Evolutionary conservation across 2,888 invertebrate genomes (phyloP).

Genomic region (Ellobium chinense): DNA sequence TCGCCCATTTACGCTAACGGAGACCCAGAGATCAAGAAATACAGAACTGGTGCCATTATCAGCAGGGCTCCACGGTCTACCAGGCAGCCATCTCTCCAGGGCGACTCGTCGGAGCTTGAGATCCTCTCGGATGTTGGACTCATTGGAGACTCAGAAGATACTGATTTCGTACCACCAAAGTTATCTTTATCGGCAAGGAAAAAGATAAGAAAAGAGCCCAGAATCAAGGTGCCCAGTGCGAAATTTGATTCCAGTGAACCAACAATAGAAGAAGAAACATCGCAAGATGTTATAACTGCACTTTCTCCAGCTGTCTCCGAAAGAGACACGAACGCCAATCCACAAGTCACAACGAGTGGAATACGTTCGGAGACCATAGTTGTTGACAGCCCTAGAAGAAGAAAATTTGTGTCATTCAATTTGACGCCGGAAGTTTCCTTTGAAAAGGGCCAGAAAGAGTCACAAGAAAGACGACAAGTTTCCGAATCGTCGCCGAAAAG

Average conservation of each 20-base stretch:
- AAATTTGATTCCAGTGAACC: conserved; percentile 14
- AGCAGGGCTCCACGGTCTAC: neutral
- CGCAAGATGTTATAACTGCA: conserved; percentile 18
- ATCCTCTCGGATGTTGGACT: conserved; percentile 13
- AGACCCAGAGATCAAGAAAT: neutral
- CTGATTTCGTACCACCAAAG: neutral
- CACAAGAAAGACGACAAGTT: neutral
- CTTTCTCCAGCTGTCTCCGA: neutral
- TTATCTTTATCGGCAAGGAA: conserved; percentile 6
- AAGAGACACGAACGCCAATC: neutral
- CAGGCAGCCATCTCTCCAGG: neutral
- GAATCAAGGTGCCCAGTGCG: conserved; percentile 11
- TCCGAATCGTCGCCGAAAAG: neutral
- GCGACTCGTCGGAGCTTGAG: conserved; percentile 18
- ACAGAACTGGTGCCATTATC: neutral
- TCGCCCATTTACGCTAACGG: neutral
- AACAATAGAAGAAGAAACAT: conserved; percentile 30
- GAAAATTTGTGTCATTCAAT: conserved; percentile 7
- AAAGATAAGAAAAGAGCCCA: conserved; percentile 13
- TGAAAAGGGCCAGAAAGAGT: neutral
- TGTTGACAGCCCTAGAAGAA: neutral
- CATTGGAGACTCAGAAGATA: conserved; percentile 6
- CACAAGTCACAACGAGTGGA: neutral
- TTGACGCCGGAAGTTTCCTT: neutral
- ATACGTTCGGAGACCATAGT: neutral